Conservation (phyloP, 2,888 invertebrate species). For the Aphodius sticticus region DNA sequence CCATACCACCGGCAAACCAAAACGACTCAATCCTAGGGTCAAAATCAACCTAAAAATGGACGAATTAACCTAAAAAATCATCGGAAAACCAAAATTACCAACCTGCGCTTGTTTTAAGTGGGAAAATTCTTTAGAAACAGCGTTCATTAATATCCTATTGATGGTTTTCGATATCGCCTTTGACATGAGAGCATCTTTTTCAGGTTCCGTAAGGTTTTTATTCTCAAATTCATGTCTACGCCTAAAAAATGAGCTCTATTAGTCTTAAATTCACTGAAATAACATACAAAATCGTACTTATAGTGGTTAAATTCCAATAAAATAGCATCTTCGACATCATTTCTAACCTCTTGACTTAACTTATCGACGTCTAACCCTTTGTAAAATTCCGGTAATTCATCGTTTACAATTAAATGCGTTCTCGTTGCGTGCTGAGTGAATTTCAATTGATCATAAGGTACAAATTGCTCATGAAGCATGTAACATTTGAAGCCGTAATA, state of each 20-base stretch:
- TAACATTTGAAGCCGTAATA: slow-evolving; percentile 81
- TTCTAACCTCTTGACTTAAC: slow-evolving; percentile 60
- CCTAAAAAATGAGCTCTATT: slow-evolving; percentile 46
- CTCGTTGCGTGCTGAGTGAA: slow-evolving; percentile 80
- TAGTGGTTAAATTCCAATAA: slow-evolving; percentile 66
- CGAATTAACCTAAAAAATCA: not conserved
- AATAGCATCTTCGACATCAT: slow-evolving; percentile 70
- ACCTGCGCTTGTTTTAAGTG: slow-evolving; percentile 73
- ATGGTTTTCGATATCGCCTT: slow-evolving; percentile 70
- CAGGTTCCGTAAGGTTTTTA: slow-evolving; percentile 47
- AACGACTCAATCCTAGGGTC: slow-evolving; percentile 85
- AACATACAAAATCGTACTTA: slow-evolving; percentile 61
- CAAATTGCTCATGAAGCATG: slow-evolving; percentile 67
- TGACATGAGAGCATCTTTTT: slow-evolving; percentile 61
- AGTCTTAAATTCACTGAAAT: not conserved
- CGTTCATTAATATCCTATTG: slow-evolving; percentile 72
- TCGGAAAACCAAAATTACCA: slow-evolving; percentile 35
- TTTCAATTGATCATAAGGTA: slow-evolving; percentile 74
- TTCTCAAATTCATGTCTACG: slow-evolving; percentile 49
- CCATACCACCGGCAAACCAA: slow-evolving; percentile 83
- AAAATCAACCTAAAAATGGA: slow-evolving; percentile 69
- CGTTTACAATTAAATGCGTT: slow-evolving; percentile 71
- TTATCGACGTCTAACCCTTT: slow-evolving; percentile 56
- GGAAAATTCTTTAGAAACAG: slow-evolving; percentile 65
- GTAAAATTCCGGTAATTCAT: slow-evolving; percentile 69